A percentile compares a stretch with the other conserved stretches of the same genome.
These are phyloP conservation scores for Cuculus canorus DNA, from an alignment of 2,797 vertebrate species.

Conservation along the genomic window DNA sequence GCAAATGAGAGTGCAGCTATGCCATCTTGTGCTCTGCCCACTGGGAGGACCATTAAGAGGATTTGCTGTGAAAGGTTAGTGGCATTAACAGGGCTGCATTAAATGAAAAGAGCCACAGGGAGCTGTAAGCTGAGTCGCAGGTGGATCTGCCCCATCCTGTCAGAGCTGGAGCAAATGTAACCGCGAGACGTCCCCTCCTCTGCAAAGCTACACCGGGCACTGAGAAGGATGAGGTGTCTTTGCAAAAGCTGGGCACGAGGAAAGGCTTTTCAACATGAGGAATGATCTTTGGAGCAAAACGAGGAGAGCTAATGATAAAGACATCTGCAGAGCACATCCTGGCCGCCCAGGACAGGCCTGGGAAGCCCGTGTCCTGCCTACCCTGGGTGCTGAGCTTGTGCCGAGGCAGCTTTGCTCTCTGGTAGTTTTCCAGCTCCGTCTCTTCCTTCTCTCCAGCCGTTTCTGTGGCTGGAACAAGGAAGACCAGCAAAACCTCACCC, in stretches of 20 bases:
- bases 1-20: too few relatives aligned
- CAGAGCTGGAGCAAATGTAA: too few relatives aligned
- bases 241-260: background rate
- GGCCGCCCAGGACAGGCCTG: background rate
- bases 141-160: too few relatives aligned
- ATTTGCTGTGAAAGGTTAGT: background rate
- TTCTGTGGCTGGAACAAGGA: background rate
- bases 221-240: background rate
- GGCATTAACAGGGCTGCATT: background rate
- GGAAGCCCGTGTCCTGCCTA: background rate
- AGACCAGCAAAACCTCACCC: background rate
- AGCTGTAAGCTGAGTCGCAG: too few relatives aligned
- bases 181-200: background rate
- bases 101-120: too few relatives aligned
- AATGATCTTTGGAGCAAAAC: background rate
- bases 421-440: background rate
- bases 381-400: background rate
- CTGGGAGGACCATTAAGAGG: background rate
- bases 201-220: background rate
- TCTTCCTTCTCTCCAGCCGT: background rate
- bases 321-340: background rate
- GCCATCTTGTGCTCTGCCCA: background rate
- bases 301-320: background rate
- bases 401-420: background rate
- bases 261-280: background rate